Evolutionary conservation across 2,113 vertebrate genomes (phyloP), one percentile per base, ranked within the genome.

Genomic region (Arizona elegans): DNA sequence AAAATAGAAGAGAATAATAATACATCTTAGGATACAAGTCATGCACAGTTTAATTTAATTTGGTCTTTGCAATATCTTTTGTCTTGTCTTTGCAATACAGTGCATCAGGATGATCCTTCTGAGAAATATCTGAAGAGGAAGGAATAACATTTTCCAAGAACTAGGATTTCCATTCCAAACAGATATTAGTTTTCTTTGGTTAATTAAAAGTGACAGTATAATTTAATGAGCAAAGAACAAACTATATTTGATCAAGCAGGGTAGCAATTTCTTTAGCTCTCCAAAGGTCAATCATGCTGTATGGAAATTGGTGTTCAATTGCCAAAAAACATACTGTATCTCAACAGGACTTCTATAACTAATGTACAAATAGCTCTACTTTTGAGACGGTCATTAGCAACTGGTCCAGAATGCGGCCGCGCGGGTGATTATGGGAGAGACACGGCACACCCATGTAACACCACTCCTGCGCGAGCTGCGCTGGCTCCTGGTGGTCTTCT

Each of bases 141-240:
- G 5, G 29, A 55, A 89, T 95, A 47, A 85, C 15, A 54, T 87
- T 86, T 53, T 47, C 26, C 88, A 3, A 33, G 15, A 91, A 3
- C 52, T 43, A 58, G 0, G 15, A 50, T 92, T 95, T 93, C 65
- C 24, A 52, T 2, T 91, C 89, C 85, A 89, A 91, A 86, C 89
- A 54, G 65, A 33, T 24, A 59, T 90, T 93, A 62, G 86, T 89
- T 90, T 17, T 23, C 29, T 52, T 23, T 58, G 8, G 8, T 86
- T 53, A 54, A 81, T 70, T 65, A 93, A 47, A 94, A 92, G 91
- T 7, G 24, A 7, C 89, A 92, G 26, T 55, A 47, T 87, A 59
- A 91, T 90, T 75, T 86, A 93, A 11, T n/a, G 92, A 91, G 59
- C 50, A 90, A 93, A 91, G 92, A 90, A 59, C 62, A 90, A 93